phyloP scores from a whole-genome alignment of 2,797 vertebrate species.

The Acanthurus leucopareius region DNA sequence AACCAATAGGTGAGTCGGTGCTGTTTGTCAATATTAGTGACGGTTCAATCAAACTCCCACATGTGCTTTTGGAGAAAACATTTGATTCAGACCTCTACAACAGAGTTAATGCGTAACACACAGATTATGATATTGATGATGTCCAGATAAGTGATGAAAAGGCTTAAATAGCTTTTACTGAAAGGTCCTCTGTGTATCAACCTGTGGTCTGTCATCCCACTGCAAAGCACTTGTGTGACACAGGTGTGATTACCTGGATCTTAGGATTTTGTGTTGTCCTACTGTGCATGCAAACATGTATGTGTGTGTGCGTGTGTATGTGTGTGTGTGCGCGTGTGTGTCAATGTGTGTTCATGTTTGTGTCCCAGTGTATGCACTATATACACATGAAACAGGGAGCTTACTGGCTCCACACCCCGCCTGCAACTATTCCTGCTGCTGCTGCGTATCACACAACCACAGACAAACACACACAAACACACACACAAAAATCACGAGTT shows the following conservation, averaged over 20 bases:
- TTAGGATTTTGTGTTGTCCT: background rate
- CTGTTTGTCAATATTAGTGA: conserved; percentile 28
- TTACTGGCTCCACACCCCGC: conserved; percentile 71
- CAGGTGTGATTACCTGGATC: background rate
- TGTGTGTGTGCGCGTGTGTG: background rate
- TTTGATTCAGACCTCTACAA: conserved; percentile 11
- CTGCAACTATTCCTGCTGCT: conserved; percentile 46
- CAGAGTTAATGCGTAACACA: background rate
- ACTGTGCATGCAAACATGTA: background rate
- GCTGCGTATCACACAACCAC: conserved; percentile 16
- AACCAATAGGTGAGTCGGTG: conserved; percentile 39
- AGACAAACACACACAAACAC: conserved; percentile 24
- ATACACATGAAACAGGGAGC: conserved; percentile 56
- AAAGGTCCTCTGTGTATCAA: background rate
- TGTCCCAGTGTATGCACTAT: conserved; percentile 15
- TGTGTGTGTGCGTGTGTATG: background rate
- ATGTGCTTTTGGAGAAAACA: background rate
- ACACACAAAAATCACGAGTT: background rate
- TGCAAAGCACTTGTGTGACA: conserved; percentile 19
- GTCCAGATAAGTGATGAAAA: background rate
- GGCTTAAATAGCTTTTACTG: background rate
- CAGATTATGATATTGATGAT: conserved; percentile 11
- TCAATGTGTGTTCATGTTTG: background rate
- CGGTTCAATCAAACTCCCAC: conserved; percentile 21
- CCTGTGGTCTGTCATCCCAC: background rate